These are phyloP conservation scores for Paraescarpia echinospica DNA, from an alignment of 1,140 invertebrate genomes.

Conservation along the genomic window DNA sequence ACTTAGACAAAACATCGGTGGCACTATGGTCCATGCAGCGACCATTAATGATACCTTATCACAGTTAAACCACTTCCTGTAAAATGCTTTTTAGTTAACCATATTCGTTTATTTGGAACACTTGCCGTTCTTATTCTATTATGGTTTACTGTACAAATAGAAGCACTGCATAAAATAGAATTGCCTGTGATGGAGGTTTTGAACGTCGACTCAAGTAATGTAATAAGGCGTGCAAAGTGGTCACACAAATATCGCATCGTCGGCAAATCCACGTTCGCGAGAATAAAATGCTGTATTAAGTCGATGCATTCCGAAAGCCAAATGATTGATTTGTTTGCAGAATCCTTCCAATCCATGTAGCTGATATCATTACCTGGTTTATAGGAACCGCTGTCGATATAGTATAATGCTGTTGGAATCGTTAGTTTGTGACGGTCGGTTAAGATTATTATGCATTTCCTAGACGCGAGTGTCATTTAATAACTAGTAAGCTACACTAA, in stretches of 20 bases:
- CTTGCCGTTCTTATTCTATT: background rate
- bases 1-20: too few relatives aligned
- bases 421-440: background rate
- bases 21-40: background rate
- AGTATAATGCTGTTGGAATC: background rate
- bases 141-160: background rate
- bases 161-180: background rate
- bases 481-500: background rate
- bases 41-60: background rate
- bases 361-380: background rate
- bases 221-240: background rate
- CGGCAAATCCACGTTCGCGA: background rate
- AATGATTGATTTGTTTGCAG: background rate
- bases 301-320: background rate
- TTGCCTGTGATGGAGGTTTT: background rate
- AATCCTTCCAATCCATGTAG: background rate
- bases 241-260: background rate
- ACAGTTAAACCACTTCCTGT: background rate
- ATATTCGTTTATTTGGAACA: background rate
- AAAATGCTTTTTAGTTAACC: background rate
- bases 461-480: background rate
- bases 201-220: background rate
- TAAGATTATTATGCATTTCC: background rate
- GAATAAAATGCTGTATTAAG: background rate
- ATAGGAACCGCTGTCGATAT: background rate